Evolutionary conservation across 2,888 invertebrate species (phyloP), one percentile per base, ranked within the genome.

Genomic region (Polyploca ridens): DNA sequence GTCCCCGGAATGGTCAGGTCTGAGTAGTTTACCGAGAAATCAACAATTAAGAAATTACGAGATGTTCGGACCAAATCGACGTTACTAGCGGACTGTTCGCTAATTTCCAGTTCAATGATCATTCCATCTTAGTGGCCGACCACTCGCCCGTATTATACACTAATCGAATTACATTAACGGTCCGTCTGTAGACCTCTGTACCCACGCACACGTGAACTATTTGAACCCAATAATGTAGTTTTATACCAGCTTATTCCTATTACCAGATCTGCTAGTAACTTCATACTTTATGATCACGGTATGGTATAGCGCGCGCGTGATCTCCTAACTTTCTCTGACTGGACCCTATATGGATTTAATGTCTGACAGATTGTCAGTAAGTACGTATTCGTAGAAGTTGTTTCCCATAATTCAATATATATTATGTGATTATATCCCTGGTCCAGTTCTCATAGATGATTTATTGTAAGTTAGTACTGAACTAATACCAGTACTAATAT

Each of bases 1-100:
- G 89, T 85, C 88, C 76, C 77, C 69, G 68, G 75, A 77, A 76
- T 80, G 35, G 35, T 73, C 59, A 63, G 58, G 67, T 27, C 27
- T 27, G 27, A n/a, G 65, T 63, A 67, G 46, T 67, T 68, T 66
- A 64, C 63, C 13, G 58, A 38, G 60, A 62, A 62, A 49, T 62
- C 35, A 33, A 49, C 58, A 58, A 63, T 63, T 35, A 58, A 58
- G 35, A 61, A 35, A 58, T 62, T 62, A 59, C 59, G 65, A 41
- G 41, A 65, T 38, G 62, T 10, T 19, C 62, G 62, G 62, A 62
- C 54, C 59, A 62, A 65, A 62, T 62, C 35, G 63, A 46, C 41
- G 19, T 19, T n/a, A 61, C 54, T 61, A 63, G 60, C 62, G 58
- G 41, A 16, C 35, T 46, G 49, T 64, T 61, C 60, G 35, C 54